phyloP scores from a whole-genome alignment of 2,888 invertebrate species.

The Microplitis deprimator region DNA sequence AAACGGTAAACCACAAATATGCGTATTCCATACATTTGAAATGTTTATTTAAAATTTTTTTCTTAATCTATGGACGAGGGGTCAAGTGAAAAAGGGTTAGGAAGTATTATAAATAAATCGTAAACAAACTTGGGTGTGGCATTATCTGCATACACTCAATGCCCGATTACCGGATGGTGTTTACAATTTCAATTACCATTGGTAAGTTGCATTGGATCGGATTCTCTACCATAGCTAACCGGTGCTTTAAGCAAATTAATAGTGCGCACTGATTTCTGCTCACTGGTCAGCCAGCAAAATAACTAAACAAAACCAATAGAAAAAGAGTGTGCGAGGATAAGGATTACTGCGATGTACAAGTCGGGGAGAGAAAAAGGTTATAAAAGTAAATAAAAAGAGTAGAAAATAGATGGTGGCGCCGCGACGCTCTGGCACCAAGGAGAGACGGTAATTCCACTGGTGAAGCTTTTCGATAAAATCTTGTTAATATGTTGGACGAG shows the following conservation, averaged over 20 bases:
- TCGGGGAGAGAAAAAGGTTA: background rate
- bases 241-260: slow-evolving; percentile 23
- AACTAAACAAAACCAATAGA: slow-evolving; percentile 12
- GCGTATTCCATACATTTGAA: background rate
- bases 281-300: slow-evolving; percentile 15
- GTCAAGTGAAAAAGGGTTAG: slow-evolving; percentile 18
- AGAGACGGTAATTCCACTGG: slow-evolving; percentile 30
- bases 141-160: slow-evolving; percentile 51
- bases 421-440: slow-evolving; percentile 41
- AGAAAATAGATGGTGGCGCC: slow-evolving; percentile 30
- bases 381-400: background rate
- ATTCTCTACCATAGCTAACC: background rate
- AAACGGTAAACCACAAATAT: slow-evolving; percentile 1
- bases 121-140: slow-evolving; percentile 26
- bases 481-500: slow-evolving; percentile 25
- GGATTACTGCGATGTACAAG: background rate
- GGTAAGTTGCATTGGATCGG: slow-evolving; percentile 29
- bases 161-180: slow-evolving; percentile 54
- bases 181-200: slow-evolving; percentile 61
- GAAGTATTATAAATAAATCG: slow-evolving; percentile 3
- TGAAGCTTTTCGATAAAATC: slow-evolving; percentile 34
- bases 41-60: background rate
- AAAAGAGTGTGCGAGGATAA: background rate
- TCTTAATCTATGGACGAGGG: background rate
- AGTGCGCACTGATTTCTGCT: background rate